Conservation (phyloP, 1,140 invertebrate genomes). For the Telenomus remus region DNA sequence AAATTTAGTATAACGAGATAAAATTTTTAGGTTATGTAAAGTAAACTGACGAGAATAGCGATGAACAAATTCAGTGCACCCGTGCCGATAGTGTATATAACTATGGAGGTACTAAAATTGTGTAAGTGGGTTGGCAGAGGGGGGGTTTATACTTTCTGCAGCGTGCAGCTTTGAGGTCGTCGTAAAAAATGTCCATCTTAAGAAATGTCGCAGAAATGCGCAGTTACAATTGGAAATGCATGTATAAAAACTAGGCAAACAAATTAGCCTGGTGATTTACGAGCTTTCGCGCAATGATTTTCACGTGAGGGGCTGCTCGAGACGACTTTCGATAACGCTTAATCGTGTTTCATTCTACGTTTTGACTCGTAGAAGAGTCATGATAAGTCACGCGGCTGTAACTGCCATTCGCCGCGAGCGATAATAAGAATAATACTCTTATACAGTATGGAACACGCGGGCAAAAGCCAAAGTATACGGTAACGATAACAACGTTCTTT, state of each 20-base stretch:
- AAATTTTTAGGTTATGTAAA: no score
- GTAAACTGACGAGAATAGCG: no score
- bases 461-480: constrained; percentile 34
- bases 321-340: constrained; percentile 37
- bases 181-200: neutral
- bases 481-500: constrained; percentile 58
- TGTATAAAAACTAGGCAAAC: constrained; percentile 12
- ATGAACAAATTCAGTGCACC: no score
- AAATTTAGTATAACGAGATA: no score
- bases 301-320: constrained; percentile 1
- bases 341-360: constrained; percentile 43
- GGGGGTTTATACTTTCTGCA: no score
- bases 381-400: constrained; percentile 55
- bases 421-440: constrained; percentile 58
- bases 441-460: constrained; percentile 20
- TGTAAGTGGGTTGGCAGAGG: no score
- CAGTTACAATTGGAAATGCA: constrained; percentile 6
- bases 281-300: constrained; percentile 21
- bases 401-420: constrained; percentile 51
- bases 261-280: constrained; percentile 38
- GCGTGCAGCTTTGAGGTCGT: no score
- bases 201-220: neutral
- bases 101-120: no score
- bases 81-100: no score
- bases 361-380: constrained; percentile 47